A percentile compares a stretch with the other conserved stretches of the same genome.
These are phyloP conservation scores for Cynodonichthys magdalenae DNA, from an alignment of 2,797 vertebrate species.

Conservation along the genomic window DNA sequence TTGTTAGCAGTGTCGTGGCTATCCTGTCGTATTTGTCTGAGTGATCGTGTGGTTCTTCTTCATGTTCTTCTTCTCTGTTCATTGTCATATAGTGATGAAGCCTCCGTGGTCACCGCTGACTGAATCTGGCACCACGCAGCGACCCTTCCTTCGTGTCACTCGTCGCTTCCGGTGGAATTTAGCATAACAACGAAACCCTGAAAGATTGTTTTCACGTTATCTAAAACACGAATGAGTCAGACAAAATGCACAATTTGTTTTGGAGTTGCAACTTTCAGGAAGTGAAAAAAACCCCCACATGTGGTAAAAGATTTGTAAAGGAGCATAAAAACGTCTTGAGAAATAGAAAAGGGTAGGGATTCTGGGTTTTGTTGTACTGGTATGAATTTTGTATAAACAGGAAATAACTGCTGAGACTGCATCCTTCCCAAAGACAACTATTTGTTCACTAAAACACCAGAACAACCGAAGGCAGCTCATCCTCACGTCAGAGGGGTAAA, in stretches of 20 bases:
- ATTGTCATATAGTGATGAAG: slow-evolving; percentile 91
- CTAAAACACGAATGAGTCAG: neutral
- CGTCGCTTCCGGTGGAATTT: slow-evolving; percentile 97
- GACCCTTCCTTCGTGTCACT: slow-evolving; percentile 91
- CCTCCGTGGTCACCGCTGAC: slow-evolving; percentile 90
- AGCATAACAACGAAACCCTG: slow-evolving; percentile 94
- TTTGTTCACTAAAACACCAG: too few relatives aligned
- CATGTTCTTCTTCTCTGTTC: slow-evolving; percentile 19
- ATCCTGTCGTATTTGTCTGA: slow-evolving; percentile 20
- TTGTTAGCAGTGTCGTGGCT: slow-evolving; percentile 19
- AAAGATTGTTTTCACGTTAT: slow-evolving; percentile 6
- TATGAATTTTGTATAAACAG: too few relatives aligned
- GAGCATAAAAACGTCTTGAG: too few relatives aligned
- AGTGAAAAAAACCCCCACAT: neutral
- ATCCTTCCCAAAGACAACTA: too few relatives aligned
- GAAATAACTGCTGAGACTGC: too few relatives aligned
- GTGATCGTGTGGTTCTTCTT: slow-evolving; percentile 14
- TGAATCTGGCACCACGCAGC: slow-evolving; percentile 92
- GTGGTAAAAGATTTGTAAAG: too few relatives aligned
- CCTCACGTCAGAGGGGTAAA: too few relatives aligned
- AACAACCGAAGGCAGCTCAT: too few relatives aligned
- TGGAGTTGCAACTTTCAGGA: neutral
- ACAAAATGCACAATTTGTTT: neutral
- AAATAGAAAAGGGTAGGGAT: too few relatives aligned
- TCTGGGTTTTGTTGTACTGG: too few relatives aligned